These are phyloP conservation scores for Sitta europaea DNA, from an alignment of 2,113 vertebrate species.

Conservation along the genomic window DNA sequence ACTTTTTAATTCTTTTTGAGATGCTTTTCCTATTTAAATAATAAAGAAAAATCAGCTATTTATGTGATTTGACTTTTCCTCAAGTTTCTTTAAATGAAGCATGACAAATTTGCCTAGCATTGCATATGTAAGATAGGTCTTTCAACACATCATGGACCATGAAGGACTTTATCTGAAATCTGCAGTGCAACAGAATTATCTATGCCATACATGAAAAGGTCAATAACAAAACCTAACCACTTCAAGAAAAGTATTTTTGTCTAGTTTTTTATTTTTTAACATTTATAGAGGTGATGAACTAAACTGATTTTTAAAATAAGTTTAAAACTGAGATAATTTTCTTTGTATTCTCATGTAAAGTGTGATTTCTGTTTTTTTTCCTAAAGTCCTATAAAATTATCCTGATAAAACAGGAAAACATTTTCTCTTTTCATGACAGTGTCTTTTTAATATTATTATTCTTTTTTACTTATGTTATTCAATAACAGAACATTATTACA, in stretches of 20 bases:
- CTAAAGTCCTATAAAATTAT: neutral
- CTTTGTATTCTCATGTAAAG: neutral
- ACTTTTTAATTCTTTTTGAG: neutral
- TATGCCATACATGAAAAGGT: neutral
- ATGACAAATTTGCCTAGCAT: neutral
- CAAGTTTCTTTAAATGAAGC: neutral
- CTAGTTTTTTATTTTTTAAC: rapidly evolving
- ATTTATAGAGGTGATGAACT: neutral
- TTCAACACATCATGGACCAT: neutral
- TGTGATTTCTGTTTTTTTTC: neutral
- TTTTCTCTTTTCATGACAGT: neutral
- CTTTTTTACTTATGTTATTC: neutral
- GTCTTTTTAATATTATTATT: neutral
- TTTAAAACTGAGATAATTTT: neutral
- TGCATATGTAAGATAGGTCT: neutral
- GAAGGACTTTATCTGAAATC: neutral
- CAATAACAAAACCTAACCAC: neutral
- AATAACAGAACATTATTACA: neutral
- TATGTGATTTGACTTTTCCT: neutral
- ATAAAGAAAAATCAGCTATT: neutral
- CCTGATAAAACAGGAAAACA: neutral
- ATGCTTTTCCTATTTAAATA: neutral
- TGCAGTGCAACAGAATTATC: neutral
- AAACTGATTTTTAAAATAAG: neutral
- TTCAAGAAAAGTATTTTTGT: neutral